Conservation (phyloP, 2,113 vertebrate genomes). For the Colinus virginianus region DNA sequence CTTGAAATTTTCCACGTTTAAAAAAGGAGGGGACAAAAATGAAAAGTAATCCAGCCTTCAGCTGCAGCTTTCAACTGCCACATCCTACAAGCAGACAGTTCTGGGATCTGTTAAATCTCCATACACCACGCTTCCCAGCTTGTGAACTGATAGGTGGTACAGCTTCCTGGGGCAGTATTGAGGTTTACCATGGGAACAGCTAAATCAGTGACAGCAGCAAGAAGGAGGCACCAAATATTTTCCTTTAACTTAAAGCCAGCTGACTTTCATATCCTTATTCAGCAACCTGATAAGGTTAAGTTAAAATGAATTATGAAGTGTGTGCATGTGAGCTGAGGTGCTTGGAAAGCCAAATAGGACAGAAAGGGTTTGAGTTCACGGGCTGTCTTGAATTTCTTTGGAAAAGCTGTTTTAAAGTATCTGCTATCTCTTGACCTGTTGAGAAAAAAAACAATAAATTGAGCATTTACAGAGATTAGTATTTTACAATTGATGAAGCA, state of each 20-base stretch:
- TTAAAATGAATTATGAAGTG: constrained; percentile 50
- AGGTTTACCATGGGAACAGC: constrained; percentile 56
- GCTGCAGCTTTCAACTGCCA: constrained; percentile 29
- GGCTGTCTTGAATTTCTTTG: constrained; percentile 2
- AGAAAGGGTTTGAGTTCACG: constrained; percentile 7
- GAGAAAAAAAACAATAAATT: constrained; percentile 16
- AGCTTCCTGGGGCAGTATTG: constrained; percentile 42
- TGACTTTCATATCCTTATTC: constrained; percentile 54
- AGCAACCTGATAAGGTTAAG: constrained; percentile 33
- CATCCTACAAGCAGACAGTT: constrained; percentile 36
- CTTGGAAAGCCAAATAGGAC: constrained; percentile 8
- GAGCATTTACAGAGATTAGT: not conserved
- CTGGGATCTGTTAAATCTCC: constrained; percentile 45
- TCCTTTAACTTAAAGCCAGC: constrained; percentile 12
- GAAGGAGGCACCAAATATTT: constrained; percentile 28
- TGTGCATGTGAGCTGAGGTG: constrained; percentile 20
- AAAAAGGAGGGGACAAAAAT: not conserved
- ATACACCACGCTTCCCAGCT: constrained; percentile 43
- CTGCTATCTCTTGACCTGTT: not conserved
- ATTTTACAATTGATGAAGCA: not conserved
- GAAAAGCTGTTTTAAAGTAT: not conserved
- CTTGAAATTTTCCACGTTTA: constrained; percentile 3
- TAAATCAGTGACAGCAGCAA: constrained; percentile 49
- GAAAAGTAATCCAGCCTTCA: not conserved
- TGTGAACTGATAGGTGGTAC: constrained; percentile 43